These are phyloP conservation scores for Malurus elegans DNA, from an alignment of 2,113 vertebrate species.

Conservation along the genomic window DNA sequence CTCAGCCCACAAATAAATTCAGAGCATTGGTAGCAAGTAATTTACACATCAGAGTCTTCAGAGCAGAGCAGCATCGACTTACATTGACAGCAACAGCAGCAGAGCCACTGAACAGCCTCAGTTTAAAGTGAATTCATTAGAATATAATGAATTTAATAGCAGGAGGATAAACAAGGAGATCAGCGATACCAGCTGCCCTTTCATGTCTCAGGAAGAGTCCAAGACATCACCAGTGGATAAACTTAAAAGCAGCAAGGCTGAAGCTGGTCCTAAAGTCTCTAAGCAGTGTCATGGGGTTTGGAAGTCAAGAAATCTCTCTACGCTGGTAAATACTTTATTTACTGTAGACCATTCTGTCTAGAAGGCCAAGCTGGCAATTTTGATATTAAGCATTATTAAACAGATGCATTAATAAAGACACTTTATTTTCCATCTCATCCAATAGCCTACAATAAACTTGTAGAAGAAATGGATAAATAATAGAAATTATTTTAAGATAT, in stretches of 20 bases:
- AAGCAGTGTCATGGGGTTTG: background rate
- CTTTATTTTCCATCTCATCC: background rate
- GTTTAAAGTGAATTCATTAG: background rate
- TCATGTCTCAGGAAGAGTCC: background rate
- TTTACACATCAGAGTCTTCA: background rate
- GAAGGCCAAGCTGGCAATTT: background rate
- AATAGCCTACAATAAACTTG: background rate
- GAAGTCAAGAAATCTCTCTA: background rate
- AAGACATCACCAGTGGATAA: background rate
- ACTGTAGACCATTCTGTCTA: background rate
- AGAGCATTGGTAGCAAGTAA: background rate
- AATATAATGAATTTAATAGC: background rate
- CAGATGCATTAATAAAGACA: background rate
- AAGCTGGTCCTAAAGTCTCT: background rate
- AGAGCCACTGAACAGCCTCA: background rate
- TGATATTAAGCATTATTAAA: background rate
- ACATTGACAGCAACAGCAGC: background rate
- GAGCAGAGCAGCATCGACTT: background rate
- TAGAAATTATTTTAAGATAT: background rate
- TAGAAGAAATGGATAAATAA: background rate
- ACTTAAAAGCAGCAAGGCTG: background rate
- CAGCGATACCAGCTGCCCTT: background rate
- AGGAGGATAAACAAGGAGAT: background rate
- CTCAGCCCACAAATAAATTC: background rate
- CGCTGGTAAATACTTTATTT: background rate